Base-by-base conservation (phyloP, 1,140 invertebrate species). In the Drosophila suzukii region DNA sequence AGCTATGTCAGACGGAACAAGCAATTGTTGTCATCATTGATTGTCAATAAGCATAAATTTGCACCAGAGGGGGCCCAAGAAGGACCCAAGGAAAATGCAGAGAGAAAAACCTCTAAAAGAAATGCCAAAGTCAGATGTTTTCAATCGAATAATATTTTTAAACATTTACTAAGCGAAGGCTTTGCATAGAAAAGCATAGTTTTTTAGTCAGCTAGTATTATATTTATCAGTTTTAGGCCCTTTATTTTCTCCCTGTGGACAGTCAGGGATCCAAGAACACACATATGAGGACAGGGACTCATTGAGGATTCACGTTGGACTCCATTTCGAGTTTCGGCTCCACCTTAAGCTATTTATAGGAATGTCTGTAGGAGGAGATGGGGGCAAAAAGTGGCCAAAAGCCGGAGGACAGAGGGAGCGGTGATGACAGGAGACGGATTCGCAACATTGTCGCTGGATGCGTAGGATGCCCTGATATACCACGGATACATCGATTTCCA, bases 31-130 rank as follows among this genome's bases (percentile, higher is more conserved):
- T 91, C 89, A 91, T 91, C 81, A 91, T 91, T 91, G 89, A 91
- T 91, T 89, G 81, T 86, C 89, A 90, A 91, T 91, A 89, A 91
- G 89, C 90, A 91, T 91, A 91, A 91, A 91, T 91, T 89, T 91
- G 81, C 84, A 80, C 84, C 84, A 70, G 81, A 81, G 81, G 83
- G 84, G 81, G 88, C 74, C 79, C 59, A 58, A 46, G 41, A 27
- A 38, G 43, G 13, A n/a, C 27, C 11, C 27, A 50, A 30, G 27
- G 24, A 30, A 49, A 49, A 4, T 32, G 49, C 49, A 50, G 27
- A 32, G 49, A 32, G 6, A 50, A 8, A 49, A 49, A 49, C 6
- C 6, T 24, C 8, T 7, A 24, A 13, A 6, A 46, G 11, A 1
- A 27, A 20, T 20, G 2, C 2, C 20, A 20, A 20, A 20, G 0